phyloP scores from a whole-genome alignment of 2,113 vertebrate genomes.

The Calypte anna region DNA sequence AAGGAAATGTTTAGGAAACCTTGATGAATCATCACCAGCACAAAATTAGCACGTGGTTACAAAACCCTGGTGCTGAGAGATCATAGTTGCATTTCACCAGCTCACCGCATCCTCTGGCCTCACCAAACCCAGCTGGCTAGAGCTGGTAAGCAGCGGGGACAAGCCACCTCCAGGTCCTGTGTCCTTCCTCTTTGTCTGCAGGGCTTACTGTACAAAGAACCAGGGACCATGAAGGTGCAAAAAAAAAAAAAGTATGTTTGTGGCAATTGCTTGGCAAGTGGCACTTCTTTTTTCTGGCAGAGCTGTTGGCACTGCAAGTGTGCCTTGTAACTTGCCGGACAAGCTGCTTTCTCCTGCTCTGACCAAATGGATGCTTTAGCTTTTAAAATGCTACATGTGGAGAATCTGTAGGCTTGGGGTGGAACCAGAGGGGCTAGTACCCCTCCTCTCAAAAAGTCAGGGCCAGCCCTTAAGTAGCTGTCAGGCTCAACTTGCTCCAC shows the following conservation, averaged over 20 bases:
- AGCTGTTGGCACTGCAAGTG: neutral
- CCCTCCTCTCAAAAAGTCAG: fast-evolving
- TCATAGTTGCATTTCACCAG: fast-evolving
- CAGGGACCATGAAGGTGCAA: neutral
- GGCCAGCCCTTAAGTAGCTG: neutral
- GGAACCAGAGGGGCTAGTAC: neutral
- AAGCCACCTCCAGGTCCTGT: fast-evolving
- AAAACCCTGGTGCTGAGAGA: neutral
- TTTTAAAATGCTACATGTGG: neutral
- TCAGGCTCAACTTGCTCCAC: neutral
- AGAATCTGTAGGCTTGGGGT: neutral
- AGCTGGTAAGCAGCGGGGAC: fast-evolving
- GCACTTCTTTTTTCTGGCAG: neutral
- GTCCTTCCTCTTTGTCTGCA: neutral
- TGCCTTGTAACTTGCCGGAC: fast-evolving
- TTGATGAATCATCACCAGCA: neutral
- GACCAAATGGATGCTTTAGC: neutral
- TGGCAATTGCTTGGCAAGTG: neutral
- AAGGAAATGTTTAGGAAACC: neutral
- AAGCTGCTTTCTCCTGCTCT: neutral
- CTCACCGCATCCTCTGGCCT: neutral
- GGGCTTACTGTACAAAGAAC: neutral
- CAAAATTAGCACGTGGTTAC: neutral
- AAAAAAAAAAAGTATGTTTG: neutral
- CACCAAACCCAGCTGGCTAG: no score